A percentile compares a stretch with the other conserved stretches of the same genome.
Evolutionary conservation across 1,140 invertebrate species (phyloP).

Genomic region (Danaus melanippus): DNA sequence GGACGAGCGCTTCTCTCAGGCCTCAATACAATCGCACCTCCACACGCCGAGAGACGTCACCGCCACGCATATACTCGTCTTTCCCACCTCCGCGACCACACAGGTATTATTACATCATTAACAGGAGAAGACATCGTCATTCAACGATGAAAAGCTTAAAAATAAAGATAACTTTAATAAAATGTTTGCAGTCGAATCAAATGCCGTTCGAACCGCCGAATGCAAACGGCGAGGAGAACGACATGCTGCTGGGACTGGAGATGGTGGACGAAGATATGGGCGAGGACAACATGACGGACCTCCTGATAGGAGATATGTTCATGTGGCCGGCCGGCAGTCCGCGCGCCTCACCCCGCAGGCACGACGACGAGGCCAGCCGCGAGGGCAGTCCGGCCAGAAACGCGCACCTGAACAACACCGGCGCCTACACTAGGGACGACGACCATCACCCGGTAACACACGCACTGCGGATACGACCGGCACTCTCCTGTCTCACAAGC

Average conservation of each 20-base stretch:
- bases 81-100: slow-evolving; percentile 97
- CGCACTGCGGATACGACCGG: slow-evolving; percentile 4
- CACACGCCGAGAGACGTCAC: slow-evolving; percentile 95
- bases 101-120: slow-evolving; percentile 75
- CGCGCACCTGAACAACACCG: slow-evolving; percentile 35
- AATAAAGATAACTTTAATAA: no score
- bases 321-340: slow-evolving; percentile 72
- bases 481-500: no score
- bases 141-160: no score
- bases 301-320: slow-evolving; percentile 60
- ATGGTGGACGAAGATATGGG: slow-evolving; percentile 83
- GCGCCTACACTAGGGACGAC: slow-evolving; percentile 56
- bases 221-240: slow-evolving; percentile 83
- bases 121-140: no score
- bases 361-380: slow-evolving; percentile 43
- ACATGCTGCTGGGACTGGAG: slow-evolving; percentile 78
- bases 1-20: slow-evolving; percentile 91
- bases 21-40: slow-evolving; percentile 86
- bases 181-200: slow-evolving; percentile 80
- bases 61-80: slow-evolving; percentile 98
- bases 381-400: slow-evolving; percentile 34
- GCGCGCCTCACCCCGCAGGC: slow-evolving; percentile 73
- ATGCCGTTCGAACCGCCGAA: slow-evolving; percentile 88
- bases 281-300: slow-evolving; percentile 81
- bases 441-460: slow-evolving; percentile 73